Evolutionary conservation across 2,797 vertebrate genomes (phyloP).

Genomic region (Paratrypauchen microcephalus): DNA sequence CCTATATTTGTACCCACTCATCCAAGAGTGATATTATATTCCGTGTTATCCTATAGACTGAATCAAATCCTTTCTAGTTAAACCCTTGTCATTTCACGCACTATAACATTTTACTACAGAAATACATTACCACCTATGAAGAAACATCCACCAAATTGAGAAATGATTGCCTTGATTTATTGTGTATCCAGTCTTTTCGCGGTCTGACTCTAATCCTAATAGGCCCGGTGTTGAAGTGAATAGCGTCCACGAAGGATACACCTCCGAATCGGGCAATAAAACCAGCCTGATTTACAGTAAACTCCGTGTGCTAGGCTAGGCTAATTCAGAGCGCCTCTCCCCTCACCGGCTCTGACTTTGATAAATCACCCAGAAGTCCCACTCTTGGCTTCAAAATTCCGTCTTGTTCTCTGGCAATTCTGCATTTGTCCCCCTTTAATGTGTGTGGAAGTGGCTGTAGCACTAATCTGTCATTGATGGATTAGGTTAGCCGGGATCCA

Average conservation of each 20-base stretch:
- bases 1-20: not conserved
- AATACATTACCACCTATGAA: constrained; percentile 76
- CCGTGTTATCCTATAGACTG: constrained; percentile 36
- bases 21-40: constrained; percentile 28
- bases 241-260: constrained; percentile 98
- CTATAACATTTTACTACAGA: constrained; percentile 85
- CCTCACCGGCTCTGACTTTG: constrained; percentile 98
- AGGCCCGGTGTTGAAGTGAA: constrained; percentile 99
- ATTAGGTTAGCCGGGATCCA: constrained; percentile 75
- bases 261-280: constrained; percentile 99
- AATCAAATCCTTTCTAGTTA: constrained; percentile 25
- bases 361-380: constrained; percentile 99
- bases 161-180: constrained; percentile 96
- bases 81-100: constrained; percentile 73
- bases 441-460: constrained; percentile 99
- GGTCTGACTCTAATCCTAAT: constrained; percentile 97
- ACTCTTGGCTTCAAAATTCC: constrained; percentile 99
- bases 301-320: constrained; percentile 95
- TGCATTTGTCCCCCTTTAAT: constrained; percentile 99
- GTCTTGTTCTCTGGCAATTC: constrained; percentile 99
- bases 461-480: constrained; percentile 99
- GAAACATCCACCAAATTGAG: constrained; percentile 78
- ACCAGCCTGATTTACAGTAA: constrained; percentile 99
- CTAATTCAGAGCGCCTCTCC: constrained; percentile 98
- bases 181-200: constrained; percentile 93